Percentiles rank a stretch among this genome's conserved stretches.
Evolutionary conservation across 2,888 invertebrate species (phyloP).

Genomic region (Eurytoma californica): DNA sequence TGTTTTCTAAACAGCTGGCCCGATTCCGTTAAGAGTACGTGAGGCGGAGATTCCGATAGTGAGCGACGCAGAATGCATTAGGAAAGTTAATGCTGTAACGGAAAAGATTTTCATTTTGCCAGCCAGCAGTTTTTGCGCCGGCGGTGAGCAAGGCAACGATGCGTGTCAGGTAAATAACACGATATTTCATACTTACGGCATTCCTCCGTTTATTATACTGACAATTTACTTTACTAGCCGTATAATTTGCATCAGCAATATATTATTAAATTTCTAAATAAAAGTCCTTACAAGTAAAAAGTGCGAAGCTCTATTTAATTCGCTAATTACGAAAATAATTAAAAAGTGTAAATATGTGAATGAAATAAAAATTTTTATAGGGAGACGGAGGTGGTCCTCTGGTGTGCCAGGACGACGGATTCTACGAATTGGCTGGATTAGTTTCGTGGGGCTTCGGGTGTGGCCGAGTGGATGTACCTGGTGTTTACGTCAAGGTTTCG

Average conservation of each 20-base stretch:
- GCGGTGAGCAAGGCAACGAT: conserved; percentile 94
- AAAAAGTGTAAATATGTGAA: background rate
- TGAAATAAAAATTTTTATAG: conserved; percentile 73
- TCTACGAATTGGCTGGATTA: conserved; percentile 93
- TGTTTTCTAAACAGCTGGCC: conserved; percentile 81
- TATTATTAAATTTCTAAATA: no score
- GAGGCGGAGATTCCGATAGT: conserved; percentile 95
- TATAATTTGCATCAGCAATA: no score
- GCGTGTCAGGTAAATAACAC: conserved; percentile 86
- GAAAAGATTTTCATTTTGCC: conserved; percentile 96
- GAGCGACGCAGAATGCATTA: conserved; percentile 92
- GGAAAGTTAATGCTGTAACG: conserved; percentile 95
- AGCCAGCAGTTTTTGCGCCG: conserved; percentile 95
- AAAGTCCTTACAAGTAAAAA: no score
- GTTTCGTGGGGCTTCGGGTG: conserved; percentile 98
- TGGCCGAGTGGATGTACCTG: conserved; percentile 94
- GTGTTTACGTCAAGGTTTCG: conserved; percentile 97
- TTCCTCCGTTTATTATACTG: background rate
- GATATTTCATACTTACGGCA: background rate
- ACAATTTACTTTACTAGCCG: no score
- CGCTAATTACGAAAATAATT: background rate
- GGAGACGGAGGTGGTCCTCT: conserved; percentile 96
- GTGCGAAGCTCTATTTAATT: background rate
- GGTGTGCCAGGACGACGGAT: conserved; percentile 94
- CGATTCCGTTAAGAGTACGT: conserved; percentile 91